These are phyloP conservation scores for Eudyptes chrysolophus DNA, from an alignment of 2,113 vertebrate genomes.

Conservation along the genomic window DNA sequence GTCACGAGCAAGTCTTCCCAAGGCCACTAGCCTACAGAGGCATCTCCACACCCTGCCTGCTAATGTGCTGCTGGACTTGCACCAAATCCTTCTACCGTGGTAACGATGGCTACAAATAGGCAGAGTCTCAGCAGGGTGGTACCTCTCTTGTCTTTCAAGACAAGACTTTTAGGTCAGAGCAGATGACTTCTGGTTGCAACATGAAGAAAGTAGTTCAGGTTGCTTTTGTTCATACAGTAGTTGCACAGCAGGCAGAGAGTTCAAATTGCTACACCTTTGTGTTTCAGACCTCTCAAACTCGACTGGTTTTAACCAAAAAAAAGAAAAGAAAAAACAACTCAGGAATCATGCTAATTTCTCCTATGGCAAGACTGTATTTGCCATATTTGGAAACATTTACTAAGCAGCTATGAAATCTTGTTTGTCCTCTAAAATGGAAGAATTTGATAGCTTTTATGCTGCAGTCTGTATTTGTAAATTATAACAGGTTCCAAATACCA, in stretches of 20 bases:
- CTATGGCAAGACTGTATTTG: neutral
- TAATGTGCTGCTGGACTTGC: neutral
- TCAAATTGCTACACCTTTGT: neutral
- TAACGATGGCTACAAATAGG: neutral
- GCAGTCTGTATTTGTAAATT: neutral
- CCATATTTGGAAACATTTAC: neutral
- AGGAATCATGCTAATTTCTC: neutral
- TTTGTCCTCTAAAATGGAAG: neutral
- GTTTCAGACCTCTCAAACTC: neutral
- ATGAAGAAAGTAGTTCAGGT: neutral
- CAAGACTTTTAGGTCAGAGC: neutral
- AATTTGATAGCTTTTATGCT: neutral
- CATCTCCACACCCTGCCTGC: neutral
- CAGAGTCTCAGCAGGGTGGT: neutral
- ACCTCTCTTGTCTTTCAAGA: neutral
- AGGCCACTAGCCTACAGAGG: neutral
- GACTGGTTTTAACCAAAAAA: neutral
- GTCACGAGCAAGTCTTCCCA: neutral
- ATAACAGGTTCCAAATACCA: neutral
- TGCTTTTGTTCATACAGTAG: neutral
- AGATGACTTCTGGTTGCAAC: neutral
- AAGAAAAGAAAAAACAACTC: neutral
- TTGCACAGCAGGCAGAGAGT: neutral
- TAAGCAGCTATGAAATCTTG: neutral
- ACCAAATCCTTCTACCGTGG: neutral